Evolutionary conservation across 2,113 vertebrate species (phyloP).

Genomic region (Myotis yumanensis): DNA sequence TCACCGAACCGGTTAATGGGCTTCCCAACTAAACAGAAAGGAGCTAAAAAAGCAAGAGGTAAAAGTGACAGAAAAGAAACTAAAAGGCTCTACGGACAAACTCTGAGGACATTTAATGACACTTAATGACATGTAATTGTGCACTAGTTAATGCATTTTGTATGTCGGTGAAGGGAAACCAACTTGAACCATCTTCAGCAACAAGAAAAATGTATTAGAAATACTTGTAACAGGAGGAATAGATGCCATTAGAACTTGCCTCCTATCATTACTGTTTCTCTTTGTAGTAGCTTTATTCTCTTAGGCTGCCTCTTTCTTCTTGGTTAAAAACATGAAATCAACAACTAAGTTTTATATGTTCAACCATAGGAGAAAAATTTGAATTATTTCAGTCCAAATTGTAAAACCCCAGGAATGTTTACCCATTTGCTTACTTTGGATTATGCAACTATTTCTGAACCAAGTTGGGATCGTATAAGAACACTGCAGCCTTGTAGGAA

Average conservation of each 20-base stretch:
- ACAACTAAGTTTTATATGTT: neutral
- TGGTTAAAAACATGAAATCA: neutral
- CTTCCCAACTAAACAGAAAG: constrained; percentile 26
- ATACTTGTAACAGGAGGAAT: neutral
- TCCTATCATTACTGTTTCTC: neutral
- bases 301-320: neutral
- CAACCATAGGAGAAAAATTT: neutral
- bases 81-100: neutral
- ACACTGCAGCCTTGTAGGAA: neutral
- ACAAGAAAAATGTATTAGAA: neutral
- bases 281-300: neutral
- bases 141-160: neutral
- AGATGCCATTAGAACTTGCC: neutral
- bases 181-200: neutral
- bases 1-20: neutral
- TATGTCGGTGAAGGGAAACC: neutral
- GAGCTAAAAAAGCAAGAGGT: neutral
- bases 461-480: neutral
- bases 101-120: neutral
- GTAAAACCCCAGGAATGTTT: neutral
- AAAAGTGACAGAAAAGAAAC: neutral
- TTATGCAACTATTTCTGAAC: neutral
- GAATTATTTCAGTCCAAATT: neutral
- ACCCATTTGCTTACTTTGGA: neutral
- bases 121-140: neutral